Conservation (phyloP, 2,888 invertebrate genomes). For the Theretra japonica region DNA sequence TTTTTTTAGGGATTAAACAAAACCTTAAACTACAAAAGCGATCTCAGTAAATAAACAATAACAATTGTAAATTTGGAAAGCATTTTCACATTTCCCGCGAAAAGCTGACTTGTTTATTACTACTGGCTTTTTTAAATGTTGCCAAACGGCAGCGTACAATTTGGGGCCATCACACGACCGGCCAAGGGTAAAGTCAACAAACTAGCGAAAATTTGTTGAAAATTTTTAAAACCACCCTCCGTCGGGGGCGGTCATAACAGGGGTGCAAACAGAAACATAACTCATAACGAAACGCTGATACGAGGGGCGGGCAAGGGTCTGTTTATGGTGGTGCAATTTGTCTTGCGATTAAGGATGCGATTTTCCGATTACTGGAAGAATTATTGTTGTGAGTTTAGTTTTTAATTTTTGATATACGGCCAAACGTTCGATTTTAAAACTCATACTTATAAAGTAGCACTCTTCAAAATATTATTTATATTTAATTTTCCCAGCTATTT, state of each 20-base stretch:
- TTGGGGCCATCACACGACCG: constrained; percentile 2
- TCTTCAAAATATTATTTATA: no score
- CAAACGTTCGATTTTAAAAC: no score
- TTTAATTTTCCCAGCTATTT: no score
- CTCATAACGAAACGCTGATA: constrained; percentile 31
- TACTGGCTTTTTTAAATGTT: not conserved
- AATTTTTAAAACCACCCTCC: constrained; percentile 16
- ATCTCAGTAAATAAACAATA: not conserved
- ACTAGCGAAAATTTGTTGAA: constrained; percentile 12
- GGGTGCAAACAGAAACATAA: constrained; percentile 28
- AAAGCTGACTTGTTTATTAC: constrained; percentile 14
- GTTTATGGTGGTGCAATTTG: not conserved
- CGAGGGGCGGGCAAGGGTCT: constrained; percentile 16
- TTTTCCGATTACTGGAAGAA: not conserved
- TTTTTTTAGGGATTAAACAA: no score
- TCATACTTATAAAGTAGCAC: no score
- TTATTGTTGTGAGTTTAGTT: not conserved
- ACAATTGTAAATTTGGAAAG: not conserved
- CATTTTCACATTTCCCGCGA: not conserved
- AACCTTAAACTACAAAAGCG: no score
- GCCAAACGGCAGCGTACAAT: not conserved
- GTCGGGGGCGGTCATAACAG: constrained; percentile 1
- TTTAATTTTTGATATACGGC: no score
- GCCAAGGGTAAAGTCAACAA: constrained; percentile 13
- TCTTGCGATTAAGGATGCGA: not conserved